Base-by-base conservation (phyloP, 2,888 invertebrate species). In the Barypeithes pellucidus region DNA sequence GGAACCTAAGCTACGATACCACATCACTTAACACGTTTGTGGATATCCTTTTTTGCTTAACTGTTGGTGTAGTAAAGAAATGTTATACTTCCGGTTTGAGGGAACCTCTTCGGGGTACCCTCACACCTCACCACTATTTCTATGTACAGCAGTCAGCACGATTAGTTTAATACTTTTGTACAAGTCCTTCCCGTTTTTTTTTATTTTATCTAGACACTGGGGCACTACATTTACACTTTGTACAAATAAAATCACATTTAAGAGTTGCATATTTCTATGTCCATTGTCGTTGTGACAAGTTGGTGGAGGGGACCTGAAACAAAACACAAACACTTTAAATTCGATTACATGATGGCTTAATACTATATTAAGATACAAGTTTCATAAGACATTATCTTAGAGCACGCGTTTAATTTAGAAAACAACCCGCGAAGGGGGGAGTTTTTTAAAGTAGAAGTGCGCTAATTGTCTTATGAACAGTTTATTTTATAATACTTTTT, bases 231-330 rank as follows among this genome's bases (percentile, higher is more conserved):
- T 85, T 87, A 87, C 87, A 88, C 88, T 88, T 89, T 89, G 89
- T 89, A 89, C 89, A 89, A 87, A 88, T 88, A 89, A 88, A 89
- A 89, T 89, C 89, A 89, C 89, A 89, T 88, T 87, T 86, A 87
- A 85, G 85, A 86, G 86, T 86, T 85, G 86, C 85, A 84, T 85
- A 85, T 85, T 85, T 85, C 83, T 85, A 86, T 85, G 86, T 86
- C 86, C 85, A 84, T 85, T 83, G 84, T 86, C 85, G 86, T 85
- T 85, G 86, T 85, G 79, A 84, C 84, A 82, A 84, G 81, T 81
- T 82, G 81, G 77, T 82, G 81, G 77, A 79, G 82, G 80, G 80
- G 80, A 84, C 84, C 85, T 85, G 84, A 54, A 84, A 85, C 80
- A 81, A 83, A 67, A 71, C 18, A 66, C 41, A 57, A 4, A 33